Evolutionary conservation across 2,113 vertebrate species (phyloP).

Genomic region (Melanerpes formicivorus): DNA sequence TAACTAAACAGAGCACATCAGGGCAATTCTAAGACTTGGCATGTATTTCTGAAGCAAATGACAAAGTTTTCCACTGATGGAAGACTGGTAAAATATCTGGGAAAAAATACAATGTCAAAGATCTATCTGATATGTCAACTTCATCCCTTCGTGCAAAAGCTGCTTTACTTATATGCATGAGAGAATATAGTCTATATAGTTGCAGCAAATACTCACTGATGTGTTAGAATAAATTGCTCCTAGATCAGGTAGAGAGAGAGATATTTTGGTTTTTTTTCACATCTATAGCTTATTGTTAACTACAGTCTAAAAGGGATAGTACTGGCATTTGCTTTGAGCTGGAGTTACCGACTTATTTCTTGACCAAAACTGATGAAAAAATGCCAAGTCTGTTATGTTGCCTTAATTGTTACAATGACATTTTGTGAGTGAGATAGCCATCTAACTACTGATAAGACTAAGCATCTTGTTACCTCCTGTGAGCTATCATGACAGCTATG

Average conservation of each 20-base stretch:
- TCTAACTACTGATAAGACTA: neutral
- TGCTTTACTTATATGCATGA: neutral
- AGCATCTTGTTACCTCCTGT: neutral
- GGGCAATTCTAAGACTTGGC: too few relatives aligned
- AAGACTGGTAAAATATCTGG: neutral
- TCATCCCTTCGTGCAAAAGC: neutral
- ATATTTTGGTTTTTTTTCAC: neutral
- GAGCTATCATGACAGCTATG: neutral
- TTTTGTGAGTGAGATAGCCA: neutral
- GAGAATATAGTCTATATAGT: neutral
- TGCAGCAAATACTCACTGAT: neutral
- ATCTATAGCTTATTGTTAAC: neutral
- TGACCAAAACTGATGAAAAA: neutral
- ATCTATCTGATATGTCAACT: neutral
- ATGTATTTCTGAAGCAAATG: neutral
- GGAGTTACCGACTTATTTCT: neutral
- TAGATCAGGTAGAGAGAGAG: neutral
- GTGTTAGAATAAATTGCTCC: neutral
- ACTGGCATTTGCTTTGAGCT: neutral
- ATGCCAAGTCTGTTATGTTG: neutral
- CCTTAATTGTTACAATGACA: neutral
- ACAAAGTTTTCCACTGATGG: neutral
- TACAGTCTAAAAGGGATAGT: neutral
- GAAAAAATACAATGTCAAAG: neutral
- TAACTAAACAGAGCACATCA: accelerated